Evolutionary conservation across 1,140 invertebrate species (phyloP).

Genomic region (Brachionus koreanus): DNA sequence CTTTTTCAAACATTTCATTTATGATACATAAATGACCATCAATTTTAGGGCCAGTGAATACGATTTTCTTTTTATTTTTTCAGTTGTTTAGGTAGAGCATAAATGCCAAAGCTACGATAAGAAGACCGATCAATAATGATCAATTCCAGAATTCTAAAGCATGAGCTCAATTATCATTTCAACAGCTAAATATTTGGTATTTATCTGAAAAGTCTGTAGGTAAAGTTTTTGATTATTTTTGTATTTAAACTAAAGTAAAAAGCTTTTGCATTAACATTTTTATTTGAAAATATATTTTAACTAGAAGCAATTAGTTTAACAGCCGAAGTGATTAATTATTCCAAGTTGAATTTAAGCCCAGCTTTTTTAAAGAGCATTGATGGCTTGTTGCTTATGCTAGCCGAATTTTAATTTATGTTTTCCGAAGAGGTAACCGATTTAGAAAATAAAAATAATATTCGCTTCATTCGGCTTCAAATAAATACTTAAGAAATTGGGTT

Average conservation of each 20-base stretch:
- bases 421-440: not conserved
- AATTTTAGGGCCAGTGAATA: not conserved
- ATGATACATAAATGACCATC: not conserved
- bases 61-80: not conserved
- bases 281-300: not conserved
- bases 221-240: not conserved
- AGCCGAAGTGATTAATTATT: not conserved
- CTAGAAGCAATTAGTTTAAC: not conserved
- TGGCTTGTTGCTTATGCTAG: not conserved
- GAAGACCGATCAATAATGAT: not conserved
- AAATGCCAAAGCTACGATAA: not conserved
- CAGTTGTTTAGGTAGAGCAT: not conserved
- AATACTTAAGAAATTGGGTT: slow-evolving; percentile 2
- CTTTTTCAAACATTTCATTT: not conserved
- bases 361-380: not conserved
- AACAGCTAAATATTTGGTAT: not conserved
- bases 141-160: not conserved
- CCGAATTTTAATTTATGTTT: not conserved
- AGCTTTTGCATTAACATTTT: not conserved
- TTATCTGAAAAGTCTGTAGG: not conserved
- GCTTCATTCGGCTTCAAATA: not conserved
- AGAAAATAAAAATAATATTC: not conserved
- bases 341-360: not conserved
- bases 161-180: not conserved
- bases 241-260: not conserved